Conservation (phyloP, 2,113 vertebrate species). For the Oncorhynchus mykiss region DNA sequence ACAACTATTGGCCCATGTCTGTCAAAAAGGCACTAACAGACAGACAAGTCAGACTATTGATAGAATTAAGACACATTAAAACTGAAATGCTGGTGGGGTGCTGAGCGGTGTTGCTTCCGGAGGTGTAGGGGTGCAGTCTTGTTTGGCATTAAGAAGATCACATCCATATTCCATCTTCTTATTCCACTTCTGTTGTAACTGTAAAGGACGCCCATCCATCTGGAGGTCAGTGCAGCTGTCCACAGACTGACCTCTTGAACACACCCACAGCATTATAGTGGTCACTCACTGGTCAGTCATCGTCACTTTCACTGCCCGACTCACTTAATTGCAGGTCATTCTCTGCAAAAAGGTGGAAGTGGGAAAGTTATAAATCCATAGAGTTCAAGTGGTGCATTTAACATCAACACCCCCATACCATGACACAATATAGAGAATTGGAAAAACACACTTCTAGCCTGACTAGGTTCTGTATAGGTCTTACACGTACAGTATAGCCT, state of each 20-base stretch:
- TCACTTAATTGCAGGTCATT: conserved; percentile 96
- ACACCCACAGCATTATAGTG: neutral
- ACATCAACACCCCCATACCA: too few relatives aligned
- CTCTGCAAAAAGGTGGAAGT: conserved; percentile 74
- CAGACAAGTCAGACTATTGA: neutral
- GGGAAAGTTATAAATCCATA: neutral
- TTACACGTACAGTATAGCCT: neutral
- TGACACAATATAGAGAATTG: too few relatives aligned
- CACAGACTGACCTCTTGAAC: neutral
- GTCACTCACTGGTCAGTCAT: conserved; percentile 72
- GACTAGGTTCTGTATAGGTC: neutral
- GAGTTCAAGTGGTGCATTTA: too few relatives aligned
- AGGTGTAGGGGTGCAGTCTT: conserved; percentile 5
- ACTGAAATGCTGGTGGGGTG: conserved; percentile 15
- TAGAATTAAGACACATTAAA: neutral
- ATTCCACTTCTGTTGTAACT: conserved; percentile 3
- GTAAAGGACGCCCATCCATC: too few relatives aligned
- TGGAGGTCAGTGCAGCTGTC: conserved; percentile 3
- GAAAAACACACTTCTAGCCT: neutral
- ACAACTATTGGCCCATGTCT: neutral
- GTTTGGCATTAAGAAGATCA: neutral
- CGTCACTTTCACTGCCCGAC: conserved; percentile 93
- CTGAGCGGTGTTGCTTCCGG: neutral
- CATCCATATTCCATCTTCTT: neutral
- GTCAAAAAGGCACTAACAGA: conserved; percentile 36